Base-by-base conservation (phyloP, 1,140 invertebrate genomes). In the Aphelenchoides besseyi region DNA sequence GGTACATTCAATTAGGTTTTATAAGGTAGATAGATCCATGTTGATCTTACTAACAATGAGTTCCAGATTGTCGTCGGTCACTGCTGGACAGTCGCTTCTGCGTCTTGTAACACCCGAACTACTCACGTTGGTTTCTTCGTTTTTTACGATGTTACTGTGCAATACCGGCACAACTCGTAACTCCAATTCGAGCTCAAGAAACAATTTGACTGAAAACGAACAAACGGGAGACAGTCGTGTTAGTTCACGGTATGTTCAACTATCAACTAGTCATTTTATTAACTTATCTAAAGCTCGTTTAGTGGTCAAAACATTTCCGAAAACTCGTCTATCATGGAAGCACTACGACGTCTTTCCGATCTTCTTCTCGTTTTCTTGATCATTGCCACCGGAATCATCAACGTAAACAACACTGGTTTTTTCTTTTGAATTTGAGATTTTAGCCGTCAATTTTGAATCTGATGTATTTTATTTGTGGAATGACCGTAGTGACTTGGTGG, bases 401-500 rank as follows among this genome's bases (percentile, higher is more conserved):
- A 59, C 36, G 74, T 77, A 23, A 28, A 29, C 5, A 18, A 26
- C 37, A 5, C 8, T 52, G 12, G 3, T 64, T 3, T 8, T 9
- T 29, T 28, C 29, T 12, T 37, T 3, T n/a, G 35, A 12, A 16
- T 2, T 23, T 35, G 23, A 36, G 5, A n/a, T 81, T 80, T 59
- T 62, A 84, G 82, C 83, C 82, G 1, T 81, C 74, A 5, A 16
- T 82, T 9, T 69, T 81, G 23, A 84, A 82, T 53, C 64, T 63
- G 1, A 28, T 64, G 23, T 83, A 83, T 52, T 85, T 83, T 41
- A 9, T 74, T n/a, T 61, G 67, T 3, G 81, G 81, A 30, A 37
- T 83, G 29, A 18, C 77, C 18, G 52, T 84, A 9, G 30, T 76
- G 9, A 84, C 82, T 0, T 85, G 83, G 83, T 85, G 80, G 77